These are phyloP conservation scores for Torymus aiolomorphi DNA, from an alignment of 2,888 invertebrate genomes.

Conservation along the genomic window DNA sequence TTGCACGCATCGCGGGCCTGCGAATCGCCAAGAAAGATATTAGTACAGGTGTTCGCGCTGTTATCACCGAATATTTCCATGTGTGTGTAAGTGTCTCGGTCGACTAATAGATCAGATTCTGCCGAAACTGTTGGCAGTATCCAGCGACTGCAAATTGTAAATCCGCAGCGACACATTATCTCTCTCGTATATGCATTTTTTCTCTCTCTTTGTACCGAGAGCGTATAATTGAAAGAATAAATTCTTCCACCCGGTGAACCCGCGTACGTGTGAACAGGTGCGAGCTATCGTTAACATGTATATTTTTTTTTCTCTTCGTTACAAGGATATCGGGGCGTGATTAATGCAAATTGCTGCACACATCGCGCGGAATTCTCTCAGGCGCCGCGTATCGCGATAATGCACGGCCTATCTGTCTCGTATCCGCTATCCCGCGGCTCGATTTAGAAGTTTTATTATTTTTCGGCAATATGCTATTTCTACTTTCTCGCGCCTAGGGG, in stretches of 20 bases:
- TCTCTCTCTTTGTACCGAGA: no score
- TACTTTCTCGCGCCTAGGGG: not conserved
- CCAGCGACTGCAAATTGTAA: not conserved
- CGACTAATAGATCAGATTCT: conserved; percentile 29
- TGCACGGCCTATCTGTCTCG: conserved; percentile 2
- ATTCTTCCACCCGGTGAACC: no score
- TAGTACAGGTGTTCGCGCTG: conserved; percentile 46
- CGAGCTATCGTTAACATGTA: not conserved
- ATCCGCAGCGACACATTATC: not conserved
- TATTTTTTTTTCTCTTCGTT: not conserved
- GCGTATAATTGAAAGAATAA: no score
- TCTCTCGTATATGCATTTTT: no score
- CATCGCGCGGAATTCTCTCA: no score
- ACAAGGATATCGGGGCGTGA: conserved; percentile 21
- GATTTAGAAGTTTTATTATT: conserved; percentile 18
- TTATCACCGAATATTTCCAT: conserved; percentile 35
- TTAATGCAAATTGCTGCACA: conserved; percentile 24
- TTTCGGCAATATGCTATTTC: not conserved
- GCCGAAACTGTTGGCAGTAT: conserved; percentile 1
- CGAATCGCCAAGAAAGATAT: conserved; percentile 30
- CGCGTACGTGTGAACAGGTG: conserved; percentile 39
- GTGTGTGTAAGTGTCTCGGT: not conserved
- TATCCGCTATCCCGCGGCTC: conserved; percentile 3
- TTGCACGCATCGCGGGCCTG: not conserved
- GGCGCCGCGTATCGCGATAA: not conserved